phyloP scores from a whole-genome alignment of 2,888 invertebrate species.

The Scrobipalpa atriplicella region DNA sequence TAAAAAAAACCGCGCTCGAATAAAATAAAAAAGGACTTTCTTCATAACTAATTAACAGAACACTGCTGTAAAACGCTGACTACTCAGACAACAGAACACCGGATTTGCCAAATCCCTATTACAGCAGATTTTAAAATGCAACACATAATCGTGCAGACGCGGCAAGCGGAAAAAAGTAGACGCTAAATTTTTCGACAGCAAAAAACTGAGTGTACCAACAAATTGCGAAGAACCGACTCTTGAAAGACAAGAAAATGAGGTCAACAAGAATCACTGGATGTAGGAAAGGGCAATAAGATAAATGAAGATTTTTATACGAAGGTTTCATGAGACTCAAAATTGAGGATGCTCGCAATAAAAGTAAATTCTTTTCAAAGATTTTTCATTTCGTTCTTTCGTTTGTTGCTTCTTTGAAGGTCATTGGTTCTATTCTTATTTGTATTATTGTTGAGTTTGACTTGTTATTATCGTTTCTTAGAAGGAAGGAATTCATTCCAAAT shows the following conservation, averaged over 20 bases:
- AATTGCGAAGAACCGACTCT: conserved; percentile 38
- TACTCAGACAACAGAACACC: background rate
- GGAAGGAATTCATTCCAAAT: background rate
- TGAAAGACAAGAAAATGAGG: conserved; percentile 39
- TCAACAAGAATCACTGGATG: conserved; percentile 41
- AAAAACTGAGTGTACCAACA: conserved; percentile 34
- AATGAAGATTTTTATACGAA: conserved; percentile 39
- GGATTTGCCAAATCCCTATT: background rate
- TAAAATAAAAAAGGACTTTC: too few relatives aligned
- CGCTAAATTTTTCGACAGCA: conserved; percentile 15
- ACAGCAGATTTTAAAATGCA: conserved; percentile 11
- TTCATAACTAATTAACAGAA: background rate
- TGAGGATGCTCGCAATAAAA: conserved; percentile 28
- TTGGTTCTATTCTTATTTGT: background rate
- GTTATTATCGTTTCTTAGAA: background rate
- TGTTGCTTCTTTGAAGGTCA: conserved; percentile 19
- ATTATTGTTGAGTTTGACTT: conserved; percentile 23
- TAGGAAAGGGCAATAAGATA: conserved; percentile 41
- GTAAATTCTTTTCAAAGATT: conserved; percentile 27
- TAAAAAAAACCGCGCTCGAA: too few relatives aligned
- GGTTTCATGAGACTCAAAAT: conserved; percentile 38
- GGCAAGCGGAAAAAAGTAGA: conserved; percentile 10
- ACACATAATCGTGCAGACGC: conserved; percentile 2
- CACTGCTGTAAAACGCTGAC: background rate
- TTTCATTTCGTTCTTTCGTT: conserved; percentile 26